Conservation (phyloP, 2,113 vertebrate species). For the human (Homo sapiens) region DNA sequence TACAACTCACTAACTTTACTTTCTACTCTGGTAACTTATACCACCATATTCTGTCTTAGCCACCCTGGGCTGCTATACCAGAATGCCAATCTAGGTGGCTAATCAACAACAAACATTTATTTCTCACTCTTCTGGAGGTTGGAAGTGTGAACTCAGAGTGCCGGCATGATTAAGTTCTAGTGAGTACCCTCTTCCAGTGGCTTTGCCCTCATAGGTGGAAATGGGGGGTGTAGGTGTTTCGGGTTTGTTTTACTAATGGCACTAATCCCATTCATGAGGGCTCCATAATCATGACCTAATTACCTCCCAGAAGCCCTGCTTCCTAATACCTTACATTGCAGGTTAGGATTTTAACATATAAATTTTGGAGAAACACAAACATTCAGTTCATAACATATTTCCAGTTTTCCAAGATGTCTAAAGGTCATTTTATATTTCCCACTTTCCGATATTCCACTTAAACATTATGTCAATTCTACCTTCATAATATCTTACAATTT, state of each 20-base stretch:
- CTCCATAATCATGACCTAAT: not conserved
- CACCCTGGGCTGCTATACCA: not conserved
- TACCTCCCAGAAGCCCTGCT: not conserved
- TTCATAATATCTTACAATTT: not conserved
- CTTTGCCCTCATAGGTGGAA: too few species aligned
- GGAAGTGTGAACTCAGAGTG: not conserved
- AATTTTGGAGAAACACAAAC: not conserved
- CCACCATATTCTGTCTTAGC: not conserved
- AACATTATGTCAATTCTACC: not conserved
- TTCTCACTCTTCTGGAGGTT: not conserved
- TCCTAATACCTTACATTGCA: not conserved
- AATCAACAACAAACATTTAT: not conserved
- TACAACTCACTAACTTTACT: not conserved
- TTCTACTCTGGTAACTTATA: not conserved
- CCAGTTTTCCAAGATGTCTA: not conserved
- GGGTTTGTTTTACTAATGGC: not conserved
- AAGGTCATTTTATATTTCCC: not conserved
- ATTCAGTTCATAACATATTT: not conserved
- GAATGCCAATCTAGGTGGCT: not conserved
- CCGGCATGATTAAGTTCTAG: not conserved
- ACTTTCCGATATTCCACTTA: not conserved
- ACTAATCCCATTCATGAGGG: not conserved
- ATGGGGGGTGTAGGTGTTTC: too few species aligned
- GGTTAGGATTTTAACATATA: not conserved
- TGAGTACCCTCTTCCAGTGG: not conserved